These are phyloP conservation scores for Perizoma flavofasciatum DNA, from an alignment of 2,888 invertebrate genomes.

Conservation along the genomic window DNA sequence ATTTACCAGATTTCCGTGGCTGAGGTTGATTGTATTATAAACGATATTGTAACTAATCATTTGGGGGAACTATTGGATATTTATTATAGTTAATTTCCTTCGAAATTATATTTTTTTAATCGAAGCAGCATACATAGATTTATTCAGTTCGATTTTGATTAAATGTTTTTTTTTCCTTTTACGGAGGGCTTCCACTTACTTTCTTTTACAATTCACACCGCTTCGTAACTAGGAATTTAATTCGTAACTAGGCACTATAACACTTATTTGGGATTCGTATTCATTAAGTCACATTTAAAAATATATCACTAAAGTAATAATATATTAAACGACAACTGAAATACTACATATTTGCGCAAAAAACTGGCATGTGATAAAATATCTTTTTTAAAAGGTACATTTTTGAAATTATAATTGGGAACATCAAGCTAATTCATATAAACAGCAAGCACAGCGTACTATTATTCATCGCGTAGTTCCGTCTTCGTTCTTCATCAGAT, in stretches of 20 bases:
- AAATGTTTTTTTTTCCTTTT: neutral
- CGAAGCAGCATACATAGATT: neutral
- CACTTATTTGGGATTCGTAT: neutral
- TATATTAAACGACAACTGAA: too few species aligned
- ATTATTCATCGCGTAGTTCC: too few species aligned
- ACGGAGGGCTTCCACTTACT: neutral
- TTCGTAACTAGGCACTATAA: neutral
- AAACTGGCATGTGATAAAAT: too few species aligned
- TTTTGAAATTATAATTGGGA: too few species aligned
- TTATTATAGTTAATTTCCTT: conserved; percentile 1
- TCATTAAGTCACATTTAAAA: neutral
- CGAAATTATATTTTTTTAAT: neutral
- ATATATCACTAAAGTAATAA: too few species aligned
- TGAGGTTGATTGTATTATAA: conserved; percentile 31
- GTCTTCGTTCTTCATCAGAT: too few species aligned
- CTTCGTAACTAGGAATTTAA: neutral
- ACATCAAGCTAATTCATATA: too few species aligned
- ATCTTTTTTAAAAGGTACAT: too few species aligned
- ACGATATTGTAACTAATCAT: conserved; percentile 29
- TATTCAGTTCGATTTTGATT: neutral
- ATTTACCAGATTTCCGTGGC: conserved; percentile 46
- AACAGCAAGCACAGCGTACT: too few species aligned
- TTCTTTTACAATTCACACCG: neutral
- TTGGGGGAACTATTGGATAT: conserved; percentile 1
- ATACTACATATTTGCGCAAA: too few species aligned